phyloP scores from a whole-genome alignment of 2,888 invertebrate genomes.

The Pseudococcus jackbeardsleyi region DNA sequence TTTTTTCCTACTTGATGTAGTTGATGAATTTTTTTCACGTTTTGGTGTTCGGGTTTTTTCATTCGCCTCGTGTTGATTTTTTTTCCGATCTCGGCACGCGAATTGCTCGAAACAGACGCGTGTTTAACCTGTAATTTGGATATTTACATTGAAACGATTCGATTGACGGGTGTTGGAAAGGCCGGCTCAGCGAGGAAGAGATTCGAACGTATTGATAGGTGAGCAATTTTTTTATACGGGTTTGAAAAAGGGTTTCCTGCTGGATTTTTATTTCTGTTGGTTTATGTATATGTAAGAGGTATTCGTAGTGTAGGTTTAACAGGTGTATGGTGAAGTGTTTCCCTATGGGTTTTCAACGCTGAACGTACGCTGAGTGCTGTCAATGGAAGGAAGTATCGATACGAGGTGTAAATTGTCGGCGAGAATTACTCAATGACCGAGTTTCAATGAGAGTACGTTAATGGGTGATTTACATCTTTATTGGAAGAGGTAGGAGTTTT shows the following conservation, averaged over 20 bases:
- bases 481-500: neutral
- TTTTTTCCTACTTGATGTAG: neutral
- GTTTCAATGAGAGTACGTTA: neutral
- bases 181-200: neutral
- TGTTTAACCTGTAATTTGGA: conserved; percentile 7
- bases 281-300: neutral
- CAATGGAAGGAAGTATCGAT: neutral
- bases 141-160: neutral
- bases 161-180: neutral
- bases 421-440: conserved; percentile 10
- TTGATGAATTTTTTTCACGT: neutral
- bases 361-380: conserved; percentile 7
- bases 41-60: neutral
- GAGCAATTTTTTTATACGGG: neutral
- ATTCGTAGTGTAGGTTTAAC: neutral
- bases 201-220: neutral
- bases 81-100: neutral
- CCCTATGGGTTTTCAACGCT: neutral
- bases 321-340: conserved; percentile 8
- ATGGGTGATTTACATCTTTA: neutral
- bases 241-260: neutral
- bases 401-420: neutral
- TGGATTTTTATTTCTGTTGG: neutral
- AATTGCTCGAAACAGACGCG: neutral
- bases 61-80: neutral